A percentile compares a stretch with the other conserved stretches of the same genome.
Conservation (phyloP, 2,888 invertebrate genomes). For the Corbicula japonica region DNA sequence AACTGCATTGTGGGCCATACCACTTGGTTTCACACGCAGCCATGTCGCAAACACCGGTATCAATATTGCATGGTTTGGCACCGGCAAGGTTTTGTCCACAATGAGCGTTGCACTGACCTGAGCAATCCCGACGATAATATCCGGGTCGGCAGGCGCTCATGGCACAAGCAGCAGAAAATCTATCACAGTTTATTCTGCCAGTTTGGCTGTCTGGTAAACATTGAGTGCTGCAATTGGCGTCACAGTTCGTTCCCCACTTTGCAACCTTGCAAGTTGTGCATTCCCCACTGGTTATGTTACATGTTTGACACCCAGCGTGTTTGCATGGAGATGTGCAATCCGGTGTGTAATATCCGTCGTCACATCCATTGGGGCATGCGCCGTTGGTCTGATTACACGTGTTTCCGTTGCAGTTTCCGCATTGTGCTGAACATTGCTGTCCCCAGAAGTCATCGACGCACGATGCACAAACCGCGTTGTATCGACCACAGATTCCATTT, state of each 20-base stretch:
- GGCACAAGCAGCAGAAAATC: conserved; percentile 27
- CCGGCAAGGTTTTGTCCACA: conserved; percentile 35
- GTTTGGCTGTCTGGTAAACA: conserved; percentile 21
- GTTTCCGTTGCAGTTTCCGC: conserved; percentile 45
- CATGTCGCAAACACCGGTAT: conserved; percentile 36
- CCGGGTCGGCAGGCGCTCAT: conserved; percentile 32
- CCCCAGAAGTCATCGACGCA: conserved; percentile 50
- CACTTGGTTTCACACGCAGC: conserved; percentile 38
- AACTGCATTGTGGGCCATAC: conserved; percentile 51
- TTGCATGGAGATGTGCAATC: conserved; percentile 37
- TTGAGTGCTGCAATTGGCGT: conserved; percentile 33
- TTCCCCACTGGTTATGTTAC: conserved; percentile 37
- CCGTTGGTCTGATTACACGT: conserved; percentile 43
- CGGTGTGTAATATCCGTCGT: conserved; percentile 44
- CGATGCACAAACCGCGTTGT: conserved; percentile 25
- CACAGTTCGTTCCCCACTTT: conserved; percentile 42
- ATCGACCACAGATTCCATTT: conserved; percentile 38
- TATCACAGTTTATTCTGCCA: conserved; percentile 28
- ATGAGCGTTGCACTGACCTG: conserved; percentile 19
- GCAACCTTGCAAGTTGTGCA: conserved; percentile 46
- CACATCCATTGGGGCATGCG: conserved; percentile 43
- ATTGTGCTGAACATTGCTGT: conserved; percentile 15
- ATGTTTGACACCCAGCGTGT: conserved; percentile 43
- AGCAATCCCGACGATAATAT: conserved; percentile 38
- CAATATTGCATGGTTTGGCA: conserved; percentile 40